A percentile compares a stretch with the other conserved stretches of the same genome.
Evolutionary conservation across 64 coral and sea anemone species (phyloP).

Genomic region (Catalaphyllia jardinei): DNA sequence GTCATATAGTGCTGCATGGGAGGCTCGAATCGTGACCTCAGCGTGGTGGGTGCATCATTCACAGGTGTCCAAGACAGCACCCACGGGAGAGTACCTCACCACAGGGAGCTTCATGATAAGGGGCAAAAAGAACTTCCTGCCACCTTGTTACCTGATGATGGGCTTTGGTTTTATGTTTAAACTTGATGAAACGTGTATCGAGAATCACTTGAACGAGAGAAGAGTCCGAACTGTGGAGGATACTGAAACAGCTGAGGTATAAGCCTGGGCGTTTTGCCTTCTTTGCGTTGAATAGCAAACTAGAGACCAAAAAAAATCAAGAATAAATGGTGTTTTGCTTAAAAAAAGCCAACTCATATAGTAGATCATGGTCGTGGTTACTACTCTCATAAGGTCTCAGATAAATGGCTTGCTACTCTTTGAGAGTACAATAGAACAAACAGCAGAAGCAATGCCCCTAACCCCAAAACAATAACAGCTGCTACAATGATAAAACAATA

Average conservation of each 20-base stretch:
- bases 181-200: conserved; percentile 87
- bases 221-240: conserved; percentile 64
- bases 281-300: not conserved
- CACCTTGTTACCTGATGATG: conserved; percentile 88
- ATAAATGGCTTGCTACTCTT: too few relatives aligned
- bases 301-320: too few relatives aligned
- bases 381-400: too few relatives aligned
- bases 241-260: conserved; percentile 32
- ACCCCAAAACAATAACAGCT: too few relatives aligned
- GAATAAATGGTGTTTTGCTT: too few relatives aligned
- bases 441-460: too few relatives aligned
- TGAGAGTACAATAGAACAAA: too few relatives aligned
- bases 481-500: too few relatives aligned
- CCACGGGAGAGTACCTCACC: conserved; percentile 95
- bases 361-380: too few relatives aligned
- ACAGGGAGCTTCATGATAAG: conserved; percentile 97
- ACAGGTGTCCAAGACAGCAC: conserved; percentile 96
- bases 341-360: too few relatives aligned
- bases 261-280: not conserved
- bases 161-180: conserved; percentile 94
- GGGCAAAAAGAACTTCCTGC: conserved; percentile 97
- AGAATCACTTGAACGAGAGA: conserved; percentile 82
- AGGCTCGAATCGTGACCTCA: conserved; percentile 81
- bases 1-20: conserved; percentile 86
- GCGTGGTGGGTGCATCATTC: conserved; percentile 96